phyloP scores from a whole-genome alignment of 2,888 invertebrate genomes.

The Steinernema hermaphroditum region DNA sequence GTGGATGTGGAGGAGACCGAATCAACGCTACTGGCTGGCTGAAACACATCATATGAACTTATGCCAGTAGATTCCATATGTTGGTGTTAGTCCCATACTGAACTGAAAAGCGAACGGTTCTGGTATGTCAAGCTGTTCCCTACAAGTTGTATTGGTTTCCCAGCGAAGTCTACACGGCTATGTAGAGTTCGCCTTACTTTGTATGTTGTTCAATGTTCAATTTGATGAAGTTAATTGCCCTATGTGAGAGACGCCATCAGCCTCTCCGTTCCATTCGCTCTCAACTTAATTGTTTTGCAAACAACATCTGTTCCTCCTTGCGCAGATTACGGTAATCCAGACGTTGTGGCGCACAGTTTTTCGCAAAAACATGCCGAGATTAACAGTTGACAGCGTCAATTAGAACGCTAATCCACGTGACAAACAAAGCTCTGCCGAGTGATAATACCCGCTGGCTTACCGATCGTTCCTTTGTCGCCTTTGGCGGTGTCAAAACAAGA shows the following conservation, averaged over 20 bases:
- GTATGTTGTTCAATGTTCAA: no score
- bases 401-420: constrained; percentile 25
- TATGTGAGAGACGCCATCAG: no score
- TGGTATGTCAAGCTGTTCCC: no score
- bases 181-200: no score
- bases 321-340: background rate
- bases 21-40: constrained; percentile 22
- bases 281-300: background rate
- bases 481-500: constrained; percentile 29
- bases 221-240: no score
- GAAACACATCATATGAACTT: background rate
- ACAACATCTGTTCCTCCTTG: background rate
- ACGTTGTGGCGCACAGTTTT: background rate
- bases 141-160: no score
- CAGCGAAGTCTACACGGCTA: no score
- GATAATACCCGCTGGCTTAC: constrained; percentile 21
- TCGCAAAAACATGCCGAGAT: constrained; percentile 22
- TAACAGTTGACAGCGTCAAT: constrained; percentile 25
- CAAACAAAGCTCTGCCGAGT: background rate
- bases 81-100: no score
- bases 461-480: constrained; percentile 29
- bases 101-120: no score
- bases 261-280: no score
- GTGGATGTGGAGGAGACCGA: background rate
- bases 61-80: no score